These are phyloP conservation scores for Cyanistes caeruleus DNA, from an alignment of 2,113 vertebrate species.

Conservation along the genomic window DNA sequence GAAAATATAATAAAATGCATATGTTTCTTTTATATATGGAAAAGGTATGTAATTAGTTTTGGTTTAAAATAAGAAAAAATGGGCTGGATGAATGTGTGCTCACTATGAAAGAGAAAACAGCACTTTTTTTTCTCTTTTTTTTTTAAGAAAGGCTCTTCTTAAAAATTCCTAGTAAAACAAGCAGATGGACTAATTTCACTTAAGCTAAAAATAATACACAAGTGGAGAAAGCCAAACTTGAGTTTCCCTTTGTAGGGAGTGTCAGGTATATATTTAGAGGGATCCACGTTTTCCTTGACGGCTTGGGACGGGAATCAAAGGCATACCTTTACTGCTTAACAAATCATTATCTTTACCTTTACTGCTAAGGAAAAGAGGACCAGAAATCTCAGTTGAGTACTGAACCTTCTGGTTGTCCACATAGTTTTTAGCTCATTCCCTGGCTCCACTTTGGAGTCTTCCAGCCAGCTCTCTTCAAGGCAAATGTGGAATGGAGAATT, in stretches of 20 bases:
- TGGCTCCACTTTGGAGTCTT: background rate
- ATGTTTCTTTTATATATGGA: conserved; percentile 14
- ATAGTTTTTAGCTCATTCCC: background rate
- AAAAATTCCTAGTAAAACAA: background rate
- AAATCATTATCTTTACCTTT: background rate
- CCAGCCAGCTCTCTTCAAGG: background rate
- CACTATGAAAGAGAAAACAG: background rate
- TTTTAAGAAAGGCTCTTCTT: background rate
- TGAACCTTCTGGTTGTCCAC: background rate
- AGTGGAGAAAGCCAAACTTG: background rate
- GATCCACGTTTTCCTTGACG: background rate
- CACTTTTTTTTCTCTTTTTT: too few relatives aligned
- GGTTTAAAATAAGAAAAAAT: background rate
- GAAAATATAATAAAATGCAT: conserved; percentile 59
- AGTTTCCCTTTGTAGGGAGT: background rate
- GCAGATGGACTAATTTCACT: background rate
- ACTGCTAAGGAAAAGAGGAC: background rate
- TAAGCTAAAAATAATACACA: background rate
- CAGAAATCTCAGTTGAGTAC: background rate
- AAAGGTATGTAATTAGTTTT: conserved; percentile 38
- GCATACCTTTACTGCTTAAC: background rate
- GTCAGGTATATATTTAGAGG: background rate
- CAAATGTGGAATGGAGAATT: background rate
- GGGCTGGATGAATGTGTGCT: background rate
- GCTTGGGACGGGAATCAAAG: background rate